Evolutionary conservation across 2,888 invertebrate genomes (phyloP).

Genomic region (Chrysolina haemoptera): DNA sequence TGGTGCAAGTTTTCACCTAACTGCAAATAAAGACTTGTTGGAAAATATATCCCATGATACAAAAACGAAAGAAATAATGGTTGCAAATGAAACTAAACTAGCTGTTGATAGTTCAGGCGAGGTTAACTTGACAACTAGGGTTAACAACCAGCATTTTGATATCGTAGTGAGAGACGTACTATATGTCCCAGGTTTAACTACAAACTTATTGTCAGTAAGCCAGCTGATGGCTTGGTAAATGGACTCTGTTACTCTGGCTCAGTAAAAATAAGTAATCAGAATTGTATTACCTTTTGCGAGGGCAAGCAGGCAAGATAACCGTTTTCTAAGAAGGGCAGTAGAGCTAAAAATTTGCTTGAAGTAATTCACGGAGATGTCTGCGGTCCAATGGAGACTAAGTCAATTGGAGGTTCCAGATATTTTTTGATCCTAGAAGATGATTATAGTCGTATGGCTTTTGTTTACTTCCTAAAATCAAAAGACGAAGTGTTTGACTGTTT

Average conservation of each 20-base stretch:
- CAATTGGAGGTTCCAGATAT: slow-evolving; percentile 28
- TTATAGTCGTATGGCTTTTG: slow-evolving; percentile 11
- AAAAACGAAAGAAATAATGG: slow-evolving; percentile 31
- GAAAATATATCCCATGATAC: slow-evolving; percentile 6
- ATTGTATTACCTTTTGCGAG: slow-evolving; percentile 27
- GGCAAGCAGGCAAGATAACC: slow-evolving; percentile 50
- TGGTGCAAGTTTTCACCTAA: slow-evolving; percentile 41
- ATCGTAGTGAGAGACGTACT: slow-evolving; percentile 26
- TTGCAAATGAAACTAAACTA: slow-evolving; percentile 36
- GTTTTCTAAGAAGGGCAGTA: slow-evolving; percentile 47
- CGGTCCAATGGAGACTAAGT: slow-evolving; percentile 28
- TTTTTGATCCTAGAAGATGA: slow-evolving; percentile 46
- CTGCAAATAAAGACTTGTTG: slow-evolving; percentile 34
- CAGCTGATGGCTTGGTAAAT: not conserved
- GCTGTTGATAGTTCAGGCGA: slow-evolving; percentile 29
- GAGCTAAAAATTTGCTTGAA: slow-evolving; percentile 32
- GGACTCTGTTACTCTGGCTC: not conserved
- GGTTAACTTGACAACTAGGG: slow-evolving; percentile 22
- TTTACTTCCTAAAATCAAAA: slow-evolving; percentile 31
- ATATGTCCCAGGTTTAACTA: slow-evolving; percentile 37
- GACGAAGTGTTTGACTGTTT: slow-evolving; percentile 25
- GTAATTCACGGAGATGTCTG: slow-evolving; percentile 28
- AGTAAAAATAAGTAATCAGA: slow-evolving; percentile 14
- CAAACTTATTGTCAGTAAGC: slow-evolving; percentile 35
- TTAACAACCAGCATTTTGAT: slow-evolving; percentile 4